Evolutionary conservation across 2,113 vertebrate species (phyloP).

Genomic region (Thryonomys swinderianus): DNA sequence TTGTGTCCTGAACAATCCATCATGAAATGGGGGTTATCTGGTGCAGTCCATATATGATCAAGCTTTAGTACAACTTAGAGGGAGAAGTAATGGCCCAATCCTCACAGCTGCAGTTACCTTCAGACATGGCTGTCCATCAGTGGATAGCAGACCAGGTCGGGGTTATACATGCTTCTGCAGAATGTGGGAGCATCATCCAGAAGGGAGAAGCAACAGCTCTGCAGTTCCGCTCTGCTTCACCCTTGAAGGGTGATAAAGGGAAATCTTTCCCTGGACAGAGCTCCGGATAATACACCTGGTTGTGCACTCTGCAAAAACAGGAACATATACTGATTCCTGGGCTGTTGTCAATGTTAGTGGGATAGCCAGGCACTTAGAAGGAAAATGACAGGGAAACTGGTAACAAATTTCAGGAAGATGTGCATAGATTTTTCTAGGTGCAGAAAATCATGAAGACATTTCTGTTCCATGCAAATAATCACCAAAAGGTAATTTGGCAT

Average conservation of each 20-base stretch:
- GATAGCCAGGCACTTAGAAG: background rate
- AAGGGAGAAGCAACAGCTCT: background rate
- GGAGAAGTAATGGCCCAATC: background rate
- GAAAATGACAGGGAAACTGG: background rate
- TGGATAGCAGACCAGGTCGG: background rate
- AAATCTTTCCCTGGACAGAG: background rate
- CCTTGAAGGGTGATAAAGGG: background rate
- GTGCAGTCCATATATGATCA: background rate
- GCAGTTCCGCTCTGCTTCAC: background rate
- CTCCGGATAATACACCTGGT: background rate
- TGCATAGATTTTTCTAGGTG: background rate
- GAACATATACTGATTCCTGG: background rate
- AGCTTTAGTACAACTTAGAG: background rate
- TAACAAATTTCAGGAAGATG: background rate
- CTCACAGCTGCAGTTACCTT: no score
- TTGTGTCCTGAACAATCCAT: background rate
- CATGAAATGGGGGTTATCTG: background rate
- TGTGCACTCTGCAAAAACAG: background rate
- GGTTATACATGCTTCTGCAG: background rate
- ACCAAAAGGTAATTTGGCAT: background rate
- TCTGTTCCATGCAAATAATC: background rate
- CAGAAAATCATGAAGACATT: background rate
- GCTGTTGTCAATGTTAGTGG: background rate
- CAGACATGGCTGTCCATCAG: background rate
- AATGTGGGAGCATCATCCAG: no score